These are phyloP conservation scores for Sitta europaea DNA, from an alignment of 2,113 vertebrate genomes.

Conservation along the genomic window DNA sequence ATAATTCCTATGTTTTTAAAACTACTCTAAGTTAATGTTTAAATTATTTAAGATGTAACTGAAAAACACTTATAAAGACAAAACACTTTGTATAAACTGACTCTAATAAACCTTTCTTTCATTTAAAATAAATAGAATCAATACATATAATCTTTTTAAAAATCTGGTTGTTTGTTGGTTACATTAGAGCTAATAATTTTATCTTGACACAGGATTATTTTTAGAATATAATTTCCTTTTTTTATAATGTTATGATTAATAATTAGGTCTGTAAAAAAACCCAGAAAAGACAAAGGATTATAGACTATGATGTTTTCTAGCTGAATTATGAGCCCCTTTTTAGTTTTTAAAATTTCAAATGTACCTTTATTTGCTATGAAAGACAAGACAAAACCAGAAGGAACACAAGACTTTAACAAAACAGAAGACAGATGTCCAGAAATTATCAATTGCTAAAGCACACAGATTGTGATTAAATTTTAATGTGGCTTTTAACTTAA, in stretches of 20 bases:
- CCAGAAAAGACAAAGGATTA: not conserved
- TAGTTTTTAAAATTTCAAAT: not conserved
- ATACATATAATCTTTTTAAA: not conserved
- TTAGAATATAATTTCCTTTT: not conserved
- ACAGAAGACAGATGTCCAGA: conserved; percentile 90
- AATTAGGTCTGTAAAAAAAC: not conserved
- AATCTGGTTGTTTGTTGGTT: not conserved
- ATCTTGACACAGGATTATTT: not conserved
- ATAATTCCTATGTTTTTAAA: not conserved
- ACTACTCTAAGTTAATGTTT: not conserved
- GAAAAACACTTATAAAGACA: not conserved
- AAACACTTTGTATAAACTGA: not conserved
- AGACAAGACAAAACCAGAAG: conserved; percentile 84
- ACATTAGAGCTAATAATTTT: not conserved
- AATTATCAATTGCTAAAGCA: conserved; percentile 90
- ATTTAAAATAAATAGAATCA: not conserved
- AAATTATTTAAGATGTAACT: not conserved
- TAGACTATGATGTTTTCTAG: not conserved
- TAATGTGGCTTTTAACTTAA: conserved; percentile 91
- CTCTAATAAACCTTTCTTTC: not conserved
- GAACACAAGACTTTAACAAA: conserved; percentile 84
- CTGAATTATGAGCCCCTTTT: not conserved
- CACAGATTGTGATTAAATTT: conserved; percentile 95
- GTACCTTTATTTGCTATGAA: conserved; percentile 79
- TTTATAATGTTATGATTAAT: not conserved